Evolutionary conservation across 1,140 invertebrate species (phyloP).

Genomic region (Apis cerana): DNA sequence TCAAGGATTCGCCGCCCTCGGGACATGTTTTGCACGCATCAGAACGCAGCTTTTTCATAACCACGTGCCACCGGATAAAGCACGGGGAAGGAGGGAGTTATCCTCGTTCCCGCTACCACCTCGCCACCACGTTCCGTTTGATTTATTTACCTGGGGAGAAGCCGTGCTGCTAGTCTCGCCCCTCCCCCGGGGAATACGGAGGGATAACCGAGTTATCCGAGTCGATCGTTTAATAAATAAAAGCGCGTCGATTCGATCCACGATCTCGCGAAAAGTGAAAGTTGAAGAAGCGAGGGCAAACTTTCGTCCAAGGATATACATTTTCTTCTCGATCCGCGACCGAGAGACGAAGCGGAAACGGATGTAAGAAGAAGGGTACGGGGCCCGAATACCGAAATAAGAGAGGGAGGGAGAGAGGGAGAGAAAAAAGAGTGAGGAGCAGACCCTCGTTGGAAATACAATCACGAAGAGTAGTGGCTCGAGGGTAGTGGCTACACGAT

Average conservation of each 20-base stretch:
- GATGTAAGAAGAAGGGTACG: background rate
- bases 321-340: background rate
- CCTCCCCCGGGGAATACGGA: background rate
- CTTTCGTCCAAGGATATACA: background rate
- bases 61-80: background rate
- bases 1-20: constrained; percentile 55
- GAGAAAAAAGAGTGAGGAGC: background rate
- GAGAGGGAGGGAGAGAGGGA: background rate
- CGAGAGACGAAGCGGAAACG: background rate
- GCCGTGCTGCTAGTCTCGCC: no score
- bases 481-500: constrained; percentile 24
- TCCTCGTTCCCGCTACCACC: background rate
- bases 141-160: constrained; percentile 38
- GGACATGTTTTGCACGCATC: constrained; percentile 33
- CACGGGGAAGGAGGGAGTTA: no score
- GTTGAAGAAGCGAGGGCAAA: background rate
- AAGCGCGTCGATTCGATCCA: background rate
- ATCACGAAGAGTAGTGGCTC: constrained; percentile 26
- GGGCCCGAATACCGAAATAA: background rate
- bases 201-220: constrained; percentile 10
- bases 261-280: background rate
- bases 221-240: constrained; percentile 41
- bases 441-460: constrained; percentile 35
- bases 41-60: constrained; percentile 40
- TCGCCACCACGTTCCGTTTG: background rate